Evolutionary conservation across 2,888 invertebrate species (phyloP).

Genomic region (Trissoscelio sp.): DNA sequence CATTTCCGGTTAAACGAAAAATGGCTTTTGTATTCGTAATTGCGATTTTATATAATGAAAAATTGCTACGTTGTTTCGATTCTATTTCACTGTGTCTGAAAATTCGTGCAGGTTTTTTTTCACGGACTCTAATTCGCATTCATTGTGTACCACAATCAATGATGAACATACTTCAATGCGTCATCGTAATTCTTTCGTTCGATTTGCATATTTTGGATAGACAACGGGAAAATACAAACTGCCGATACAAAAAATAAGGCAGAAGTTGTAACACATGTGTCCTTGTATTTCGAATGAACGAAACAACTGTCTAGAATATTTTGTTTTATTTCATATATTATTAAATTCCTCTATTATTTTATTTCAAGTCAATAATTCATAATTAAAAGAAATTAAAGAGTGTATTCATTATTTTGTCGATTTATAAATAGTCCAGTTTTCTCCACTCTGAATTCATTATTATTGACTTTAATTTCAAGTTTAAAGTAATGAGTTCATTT

Average conservation of each 20-base stretch:
- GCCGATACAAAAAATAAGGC: conserved; percentile 16
- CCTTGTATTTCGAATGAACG: conserved; percentile 31
- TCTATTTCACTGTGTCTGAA: conserved; percentile 4
- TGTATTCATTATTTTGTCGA: no score
- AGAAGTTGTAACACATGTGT: conserved; percentile 44
- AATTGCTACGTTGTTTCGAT: not conserved
- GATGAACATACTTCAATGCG: conserved; percentile 46
- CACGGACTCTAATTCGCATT: conserved; percentile 48
- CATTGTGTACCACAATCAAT: conserved; percentile 44
- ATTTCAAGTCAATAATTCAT: no score
- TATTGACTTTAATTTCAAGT: no score
- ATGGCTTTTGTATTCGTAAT: not conserved
- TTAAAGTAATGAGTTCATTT: not conserved
- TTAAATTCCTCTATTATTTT: no score
- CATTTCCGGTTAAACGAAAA: not conserved
- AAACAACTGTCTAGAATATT: conserved; percentile 13
- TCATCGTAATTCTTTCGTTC: conserved; percentile 44
- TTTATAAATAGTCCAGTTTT: no score
- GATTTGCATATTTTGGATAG: conserved; percentile 57
- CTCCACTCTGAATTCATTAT: no score
- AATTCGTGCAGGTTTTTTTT: conserved; percentile 39
- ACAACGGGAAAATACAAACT: conserved; percentile 32
- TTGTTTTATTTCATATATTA: not conserved
- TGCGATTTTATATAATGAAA: conserved; percentile 24
- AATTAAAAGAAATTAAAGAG: no score